phyloP scores from a whole-genome alignment of 1,140 invertebrate species.

The Sesamia nonagrioides region DNA sequence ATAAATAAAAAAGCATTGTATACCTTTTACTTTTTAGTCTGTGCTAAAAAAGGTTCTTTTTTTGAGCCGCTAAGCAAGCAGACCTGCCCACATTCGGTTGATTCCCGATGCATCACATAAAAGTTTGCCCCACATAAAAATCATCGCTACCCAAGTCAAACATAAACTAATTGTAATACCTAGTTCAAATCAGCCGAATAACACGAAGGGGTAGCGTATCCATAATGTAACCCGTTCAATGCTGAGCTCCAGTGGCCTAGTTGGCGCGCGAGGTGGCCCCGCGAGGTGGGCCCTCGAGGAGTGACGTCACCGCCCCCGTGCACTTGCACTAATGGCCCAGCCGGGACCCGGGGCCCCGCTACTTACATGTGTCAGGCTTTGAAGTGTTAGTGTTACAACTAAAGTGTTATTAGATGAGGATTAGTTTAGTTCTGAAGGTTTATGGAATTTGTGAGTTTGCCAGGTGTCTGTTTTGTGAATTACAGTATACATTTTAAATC shows the following conservation, averaged over 20 bases:
- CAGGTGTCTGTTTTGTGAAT: neutral
- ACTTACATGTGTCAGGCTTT: conserved; percentile 35
- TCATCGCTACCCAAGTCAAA: neutral
- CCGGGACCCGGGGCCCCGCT: conserved; percentile 22
- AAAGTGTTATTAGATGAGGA: conserved; percentile 41
- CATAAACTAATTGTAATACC: conserved; percentile 16
- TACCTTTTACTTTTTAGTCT: too few relatives aligned
- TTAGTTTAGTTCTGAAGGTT: conserved; percentile 20
- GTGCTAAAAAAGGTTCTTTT: too few relatives aligned
- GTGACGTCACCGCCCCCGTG: conserved; percentile 56
- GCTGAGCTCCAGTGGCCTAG: conserved; percentile 61
- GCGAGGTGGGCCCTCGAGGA: conserved; percentile 42
- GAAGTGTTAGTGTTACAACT: conserved; percentile 25
- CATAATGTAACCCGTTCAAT: conserved; percentile 53
- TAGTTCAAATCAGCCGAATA: neutral
- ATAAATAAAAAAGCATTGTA: too few relatives aligned
- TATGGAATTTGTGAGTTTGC: neutral
- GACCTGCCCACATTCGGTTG: too few relatives aligned
- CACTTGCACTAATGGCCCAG: conserved; percentile 58
- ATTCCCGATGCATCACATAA: neutral
- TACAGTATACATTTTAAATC: too few relatives aligned
- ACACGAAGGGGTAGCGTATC: conserved; percentile 35
- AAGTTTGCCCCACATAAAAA: neutral
- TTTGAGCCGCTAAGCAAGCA: too few relatives aligned
- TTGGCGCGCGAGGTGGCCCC: conserved; percentile 63